phyloP scores from a whole-genome alignment of 2,888 invertebrate genomes.

The Anagyrus pseudococci region DNA sequence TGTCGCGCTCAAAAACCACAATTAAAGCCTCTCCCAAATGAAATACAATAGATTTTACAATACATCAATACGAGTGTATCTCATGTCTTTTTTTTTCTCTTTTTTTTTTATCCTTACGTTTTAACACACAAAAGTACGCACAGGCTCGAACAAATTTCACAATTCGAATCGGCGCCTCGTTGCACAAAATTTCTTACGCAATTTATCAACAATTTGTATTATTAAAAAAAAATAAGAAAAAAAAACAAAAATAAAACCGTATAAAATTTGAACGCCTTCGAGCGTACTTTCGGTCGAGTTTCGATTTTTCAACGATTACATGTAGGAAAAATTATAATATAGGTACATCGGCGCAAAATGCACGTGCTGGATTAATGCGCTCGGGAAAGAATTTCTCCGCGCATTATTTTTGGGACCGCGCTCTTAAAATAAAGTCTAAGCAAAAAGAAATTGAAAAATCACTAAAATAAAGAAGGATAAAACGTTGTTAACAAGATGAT shows the following conservation, averaged over 20 bases:
- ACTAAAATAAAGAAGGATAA: too few species aligned
- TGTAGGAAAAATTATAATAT: conserved; percentile 25
- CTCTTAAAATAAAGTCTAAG: too few species aligned
- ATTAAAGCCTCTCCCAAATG: conserved; percentile 26
- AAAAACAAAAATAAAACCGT: conserved; percentile 10
- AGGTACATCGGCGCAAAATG: conserved; percentile 32
- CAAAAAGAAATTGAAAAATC: too few species aligned
- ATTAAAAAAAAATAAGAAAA: not conserved
- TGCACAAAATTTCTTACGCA: conserved; percentile 19
- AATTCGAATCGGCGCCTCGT: conserved; percentile 21
- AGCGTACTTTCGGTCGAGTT: conserved; percentile 34
- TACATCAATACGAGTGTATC: conserved; percentile 13
- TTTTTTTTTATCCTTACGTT: conserved; percentile 1
- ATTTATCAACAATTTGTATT: conserved; percentile 32
- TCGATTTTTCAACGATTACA: conserved; percentile 22
- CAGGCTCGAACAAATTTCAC: conserved; percentile 19
- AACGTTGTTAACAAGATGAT: too few species aligned
- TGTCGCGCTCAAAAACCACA: conserved; percentile 10
- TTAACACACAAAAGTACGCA: conserved; percentile 22
- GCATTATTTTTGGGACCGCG: too few species aligned
- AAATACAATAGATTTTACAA: conserved; percentile 15
- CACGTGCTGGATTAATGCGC: conserved; percentile 1
- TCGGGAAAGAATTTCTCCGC: conserved; percentile 14
- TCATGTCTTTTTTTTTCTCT: conserved; percentile 7
- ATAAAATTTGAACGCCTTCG: conserved; percentile 31